Evolutionary conservation across 2,797 vertebrate species (phyloP).

Genomic region (Fundulus diaphanus): DNA sequence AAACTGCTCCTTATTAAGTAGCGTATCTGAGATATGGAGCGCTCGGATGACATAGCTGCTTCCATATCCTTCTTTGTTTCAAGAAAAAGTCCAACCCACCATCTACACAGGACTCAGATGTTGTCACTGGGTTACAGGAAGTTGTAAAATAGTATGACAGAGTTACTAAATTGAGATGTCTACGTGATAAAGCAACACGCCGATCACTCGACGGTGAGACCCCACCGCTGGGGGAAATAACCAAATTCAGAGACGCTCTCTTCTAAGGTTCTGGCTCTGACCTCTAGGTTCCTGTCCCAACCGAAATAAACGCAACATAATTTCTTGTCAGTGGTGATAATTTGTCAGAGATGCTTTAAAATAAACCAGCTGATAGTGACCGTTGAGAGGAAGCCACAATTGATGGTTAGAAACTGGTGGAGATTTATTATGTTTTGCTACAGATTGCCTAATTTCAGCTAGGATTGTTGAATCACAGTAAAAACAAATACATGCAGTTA

Average conservation of each 20-base stretch:
- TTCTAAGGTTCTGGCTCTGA: neutral
- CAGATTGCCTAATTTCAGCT: neutral
- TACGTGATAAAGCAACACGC: slow-evolving; percentile 36
- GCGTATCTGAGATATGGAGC: slow-evolving; percentile 64
- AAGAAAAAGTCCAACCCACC: slow-evolving; percentile 39
- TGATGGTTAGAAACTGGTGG: neutral
- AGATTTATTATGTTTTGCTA: too few species aligned
- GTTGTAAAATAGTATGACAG: slow-evolving; percentile 33
- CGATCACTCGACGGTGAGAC: slow-evolving; percentile 4
- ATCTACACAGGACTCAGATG: slow-evolving; percentile 14
- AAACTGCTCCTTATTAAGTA: slow-evolving; percentile 83
- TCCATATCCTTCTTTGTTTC: slow-evolving; percentile 53
- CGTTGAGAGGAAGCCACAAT: neutral
- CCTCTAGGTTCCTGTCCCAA: slow-evolving; percentile 1
- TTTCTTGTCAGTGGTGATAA: neutral
- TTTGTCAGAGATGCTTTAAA: neutral
- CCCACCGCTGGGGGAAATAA: neutral
- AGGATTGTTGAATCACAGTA: neutral
- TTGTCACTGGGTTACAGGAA: slow-evolving; percentile 55
- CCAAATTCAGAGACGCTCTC: neutral
- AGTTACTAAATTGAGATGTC: slow-evolving; percentile 47
- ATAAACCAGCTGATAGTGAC: neutral
- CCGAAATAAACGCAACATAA: neutral
- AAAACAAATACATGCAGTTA: neutral
- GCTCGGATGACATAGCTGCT: slow-evolving; percentile 65